phyloP scores from a whole-genome alignment of 2,113 vertebrate genomes.

The Fregetta grallaria region DNA sequence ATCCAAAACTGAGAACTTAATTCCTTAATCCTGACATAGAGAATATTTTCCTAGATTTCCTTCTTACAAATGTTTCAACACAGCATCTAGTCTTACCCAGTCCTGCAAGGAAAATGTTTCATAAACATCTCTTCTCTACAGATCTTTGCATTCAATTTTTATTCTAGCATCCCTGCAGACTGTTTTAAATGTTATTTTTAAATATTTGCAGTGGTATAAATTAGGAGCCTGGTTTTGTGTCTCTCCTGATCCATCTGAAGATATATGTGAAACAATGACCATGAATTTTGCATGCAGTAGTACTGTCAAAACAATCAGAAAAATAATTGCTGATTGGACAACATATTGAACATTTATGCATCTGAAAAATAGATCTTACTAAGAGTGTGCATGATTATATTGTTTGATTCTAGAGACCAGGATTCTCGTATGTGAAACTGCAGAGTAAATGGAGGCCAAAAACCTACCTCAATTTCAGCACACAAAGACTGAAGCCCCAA shows the following conservation, averaged over 20 bases:
- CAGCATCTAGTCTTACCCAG: background rate
- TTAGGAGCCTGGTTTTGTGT: background rate
- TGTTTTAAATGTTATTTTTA: background rate
- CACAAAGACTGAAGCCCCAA: background rate
- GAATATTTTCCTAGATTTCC: background rate
- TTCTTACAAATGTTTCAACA: background rate
- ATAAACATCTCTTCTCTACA: background rate
- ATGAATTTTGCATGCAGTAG: background rate
- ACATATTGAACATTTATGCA: background rate
- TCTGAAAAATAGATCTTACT: background rate
- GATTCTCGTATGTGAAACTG: background rate
- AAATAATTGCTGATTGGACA: background rate
- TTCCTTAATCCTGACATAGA: background rate
- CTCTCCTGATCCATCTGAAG: background rate
- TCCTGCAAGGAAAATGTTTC: background rate
- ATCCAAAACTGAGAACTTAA: background rate
- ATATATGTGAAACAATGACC: accelerated
- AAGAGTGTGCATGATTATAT: background rate
- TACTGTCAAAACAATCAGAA: background rate
- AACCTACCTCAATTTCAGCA: background rate
- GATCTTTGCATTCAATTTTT: background rate
- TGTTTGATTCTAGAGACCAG: background rate
- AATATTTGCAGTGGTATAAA: background rate
- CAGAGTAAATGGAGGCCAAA: background rate
- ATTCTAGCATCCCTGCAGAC: background rate